These are phyloP conservation scores for Drosophila differens DNA, from an alignment of 2,888 invertebrate genomes.

Conservation along the genomic window DNA sequence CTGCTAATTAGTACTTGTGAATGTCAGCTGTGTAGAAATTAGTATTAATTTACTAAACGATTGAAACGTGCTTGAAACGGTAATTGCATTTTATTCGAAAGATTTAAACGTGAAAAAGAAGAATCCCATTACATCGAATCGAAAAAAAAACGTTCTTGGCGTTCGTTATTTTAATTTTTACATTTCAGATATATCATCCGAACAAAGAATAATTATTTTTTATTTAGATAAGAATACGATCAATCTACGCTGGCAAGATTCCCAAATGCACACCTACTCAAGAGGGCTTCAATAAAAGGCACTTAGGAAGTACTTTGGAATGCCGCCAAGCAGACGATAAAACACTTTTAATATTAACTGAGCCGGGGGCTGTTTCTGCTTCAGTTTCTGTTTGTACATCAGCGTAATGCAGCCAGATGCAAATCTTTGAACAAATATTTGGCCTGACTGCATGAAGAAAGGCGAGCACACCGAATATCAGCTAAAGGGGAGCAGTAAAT, in stretches of 20 bases:
- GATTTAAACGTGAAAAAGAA: not conserved
- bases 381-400: conserved; percentile 27
- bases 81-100: conserved; percentile 22
- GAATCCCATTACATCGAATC: not conserved
- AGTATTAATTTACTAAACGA: not conserved
- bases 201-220: not conserved
- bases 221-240: conserved; percentile 1
- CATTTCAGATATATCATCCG: not conserved
- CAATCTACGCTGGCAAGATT: not conserved
- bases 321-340: conserved; percentile 18
- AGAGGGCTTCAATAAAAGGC: conserved; percentile 16
- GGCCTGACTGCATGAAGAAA: conserved; percentile 61
- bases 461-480: conserved; percentile 4
- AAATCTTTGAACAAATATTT: conserved; percentile 81
- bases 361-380: conserved; percentile 6
- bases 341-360: conserved; percentile 13
- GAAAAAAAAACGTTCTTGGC: not conserved
- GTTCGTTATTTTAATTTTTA: not conserved
- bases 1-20: conserved; percentile 34
- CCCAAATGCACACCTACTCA: not conserved
- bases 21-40: conserved; percentile 20
- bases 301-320: conserved; percentile 29
- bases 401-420: conserved; percentile 68
- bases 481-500: conserved; percentile 23
- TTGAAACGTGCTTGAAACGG: conserved; percentile 36